Evolutionary conservation across 2,888 invertebrate genomes (phyloP), one percentile per base, ranked within the genome.

Genomic region (Leptinotarsa juncta): DNA sequence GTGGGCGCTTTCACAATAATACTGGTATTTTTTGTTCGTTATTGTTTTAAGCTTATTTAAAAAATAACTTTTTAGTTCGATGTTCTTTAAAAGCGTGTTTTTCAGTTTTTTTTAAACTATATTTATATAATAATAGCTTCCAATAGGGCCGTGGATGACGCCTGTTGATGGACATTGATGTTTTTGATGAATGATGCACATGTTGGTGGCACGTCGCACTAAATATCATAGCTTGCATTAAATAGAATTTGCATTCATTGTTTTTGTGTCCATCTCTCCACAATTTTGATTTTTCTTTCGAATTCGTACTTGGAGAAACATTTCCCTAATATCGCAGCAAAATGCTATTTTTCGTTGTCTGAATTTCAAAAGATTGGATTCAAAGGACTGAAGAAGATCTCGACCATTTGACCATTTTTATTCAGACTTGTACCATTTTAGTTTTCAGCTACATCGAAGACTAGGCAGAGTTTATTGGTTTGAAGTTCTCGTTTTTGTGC

Each of bases 141-240:
- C 14, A 67, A 16, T 10, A 67, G 14, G 20, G 20, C 20, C 53
- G 32, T 53, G 16, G 48, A 42, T 15, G 55, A 7, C n/a, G 42
- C 18, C 55, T 65, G 26, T 72, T 60, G 60, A 4, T 67, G 23
- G 23, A 7, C 50, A 50, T 67, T 67, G 50, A 67, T 26, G 51
- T 67, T 67, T n/a, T 20, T 67, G 0, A 51, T 51, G 51, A 67
- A 50, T 20, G 15, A 10, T 12, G 15, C 23, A 15, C 2, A 67
- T 67, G 51, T 3, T 32, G 26, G 60, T 60, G 60, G 26, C 60
- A 60, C 0, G 60, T 60, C 23, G 14, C 20, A 20, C 26, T 26
- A 60, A 20, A 12, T 23, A 60, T 60, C 10, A 60, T 57, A 10
- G 2, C 26, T 23, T 60, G 60, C 60, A 60, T 23, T 16, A 14